Conservation (phyloP, 1,140 invertebrate species). For the Solenopsis invicta region DNA sequence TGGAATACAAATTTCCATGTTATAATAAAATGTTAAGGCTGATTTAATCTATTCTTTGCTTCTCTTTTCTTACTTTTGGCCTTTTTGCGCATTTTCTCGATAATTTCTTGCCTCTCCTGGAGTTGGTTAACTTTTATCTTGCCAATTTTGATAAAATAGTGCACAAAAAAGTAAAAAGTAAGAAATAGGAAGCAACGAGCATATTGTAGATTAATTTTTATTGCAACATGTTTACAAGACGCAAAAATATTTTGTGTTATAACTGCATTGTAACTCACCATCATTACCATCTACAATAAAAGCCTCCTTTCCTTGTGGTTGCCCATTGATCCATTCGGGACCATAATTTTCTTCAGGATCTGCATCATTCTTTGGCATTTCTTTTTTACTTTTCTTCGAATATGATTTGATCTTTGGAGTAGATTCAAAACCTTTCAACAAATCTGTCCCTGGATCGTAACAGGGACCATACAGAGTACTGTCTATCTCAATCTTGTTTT, state of each 20-base stretch:
- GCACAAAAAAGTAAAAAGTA: too few species aligned
- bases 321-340: conserved; percentile 84
- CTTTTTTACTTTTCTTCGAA: conserved; percentile 78
- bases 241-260: background rate
- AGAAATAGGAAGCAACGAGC: too few species aligned
- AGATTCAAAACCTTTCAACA: conserved; percentile 75
- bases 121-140: too few species aligned
- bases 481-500: conserved; percentile 73
- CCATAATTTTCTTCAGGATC: conserved; percentile 80
- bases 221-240: background rate
- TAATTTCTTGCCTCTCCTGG: too few species aligned
- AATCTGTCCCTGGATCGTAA: conserved; percentile 78
- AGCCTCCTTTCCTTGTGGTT: conserved; percentile 83
- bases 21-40: background rate
- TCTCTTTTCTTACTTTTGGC: too few species aligned
- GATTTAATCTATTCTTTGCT: too few species aligned
- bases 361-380: conserved; percentile 70
- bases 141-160: too few species aligned
- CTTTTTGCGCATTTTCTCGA: too few species aligned
- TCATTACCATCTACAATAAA: conserved; percentile 84
- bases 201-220: too few species aligned
- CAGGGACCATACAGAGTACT: conserved; percentile 67
- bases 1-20: conserved; percentile 58
- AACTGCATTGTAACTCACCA: conserved; percentile 70
- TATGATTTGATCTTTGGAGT: conserved; percentile 73